These are phyloP conservation scores for Formica aserva DNA, from an alignment of 2,888 invertebrate genomes.

Conservation along the genomic window DNA sequence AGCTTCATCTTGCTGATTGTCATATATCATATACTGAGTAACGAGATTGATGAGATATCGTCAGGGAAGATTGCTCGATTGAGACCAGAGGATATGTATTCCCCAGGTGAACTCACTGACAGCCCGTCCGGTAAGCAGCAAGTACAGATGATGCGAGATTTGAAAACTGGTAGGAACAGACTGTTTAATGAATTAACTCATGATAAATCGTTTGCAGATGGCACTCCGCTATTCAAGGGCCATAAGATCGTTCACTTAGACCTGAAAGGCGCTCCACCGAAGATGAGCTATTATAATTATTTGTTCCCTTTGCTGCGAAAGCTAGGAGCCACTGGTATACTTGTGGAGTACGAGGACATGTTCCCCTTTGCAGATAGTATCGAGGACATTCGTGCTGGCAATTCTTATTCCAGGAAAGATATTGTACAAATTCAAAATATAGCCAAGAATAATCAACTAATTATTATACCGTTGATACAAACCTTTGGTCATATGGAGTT, in stretches of 20 bases:
- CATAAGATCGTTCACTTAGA: slow-evolving; percentile 93
- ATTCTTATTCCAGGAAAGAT: slow-evolving; percentile 89
- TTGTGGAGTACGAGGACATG: slow-evolving; percentile 96
- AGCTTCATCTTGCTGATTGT: slow-evolving; percentile 80
- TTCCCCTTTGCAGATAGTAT: slow-evolving; percentile 91
- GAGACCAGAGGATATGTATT: slow-evolving; percentile 74
- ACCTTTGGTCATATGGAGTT: slow-evolving; percentile 95
- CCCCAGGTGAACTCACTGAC: slow-evolving; percentile 71
- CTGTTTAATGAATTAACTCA: slow-evolving; percentile 61
- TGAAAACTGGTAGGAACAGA: slow-evolving; percentile 52
- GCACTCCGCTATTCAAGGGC: slow-evolving; percentile 79
- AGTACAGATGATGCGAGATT: slow-evolving; percentile 72
- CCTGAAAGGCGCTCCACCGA: slow-evolving; percentile 94
- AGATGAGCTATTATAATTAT: slow-evolving; percentile 88
- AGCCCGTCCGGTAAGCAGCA: slow-evolving; percentile 73
- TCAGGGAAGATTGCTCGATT: slow-evolving; percentile 67
- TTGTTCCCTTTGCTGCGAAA: slow-evolving; percentile 89
- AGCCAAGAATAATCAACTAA: slow-evolving; percentile 88
- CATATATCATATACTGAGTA: slow-evolving; percentile 82
- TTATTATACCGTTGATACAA: slow-evolving; percentile 93
- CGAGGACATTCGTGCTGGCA: slow-evolving; percentile 88
- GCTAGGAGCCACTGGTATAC: slow-evolving; percentile 91
- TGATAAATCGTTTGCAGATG: slow-evolving; percentile 54
- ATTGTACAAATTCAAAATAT: slow-evolving; percentile 86
- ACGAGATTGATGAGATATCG: slow-evolving; percentile 77